These are phyloP conservation scores for Andricus quercusramuli DNA, from an alignment of 2,888 invertebrate genomes.

Conservation along the genomic window DNA sequence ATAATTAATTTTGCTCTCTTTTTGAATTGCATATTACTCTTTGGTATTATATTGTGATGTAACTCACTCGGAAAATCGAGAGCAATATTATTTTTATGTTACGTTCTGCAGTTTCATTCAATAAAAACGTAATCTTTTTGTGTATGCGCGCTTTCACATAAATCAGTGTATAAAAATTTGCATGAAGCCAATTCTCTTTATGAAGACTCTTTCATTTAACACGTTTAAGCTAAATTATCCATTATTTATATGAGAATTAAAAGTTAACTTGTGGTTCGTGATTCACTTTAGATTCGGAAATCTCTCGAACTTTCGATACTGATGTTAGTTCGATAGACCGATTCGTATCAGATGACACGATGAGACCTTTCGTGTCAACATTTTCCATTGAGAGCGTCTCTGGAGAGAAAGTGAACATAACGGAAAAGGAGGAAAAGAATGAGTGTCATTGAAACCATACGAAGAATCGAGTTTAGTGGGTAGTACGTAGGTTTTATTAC, in stretches of 20 bases:
- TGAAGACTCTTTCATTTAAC: neutral
- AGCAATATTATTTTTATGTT: constrained; percentile 9
- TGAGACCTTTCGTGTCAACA: constrained; percentile 43
- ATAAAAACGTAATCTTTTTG: neutral
- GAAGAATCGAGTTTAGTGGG: constrained; percentile 11
- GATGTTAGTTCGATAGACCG: neutral
- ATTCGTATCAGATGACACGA: constrained; percentile 4
- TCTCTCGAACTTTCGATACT: neutral
- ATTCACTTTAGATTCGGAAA: neutral
- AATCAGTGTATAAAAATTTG: neutral
- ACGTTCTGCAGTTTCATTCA: neutral
- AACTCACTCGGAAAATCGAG: constrained; percentile 7
- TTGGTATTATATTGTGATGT: constrained; percentile 11
- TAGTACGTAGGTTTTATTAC: neutral
- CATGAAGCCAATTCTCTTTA: neutral
- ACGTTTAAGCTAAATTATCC: neutral
- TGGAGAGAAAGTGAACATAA: constrained; percentile 49
- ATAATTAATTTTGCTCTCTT: neutral
- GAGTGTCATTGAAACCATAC: constrained; percentile 46
- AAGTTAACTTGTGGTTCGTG: neutral
- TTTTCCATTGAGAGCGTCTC: constrained; percentile 41
- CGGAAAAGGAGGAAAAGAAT: constrained; percentile 45
- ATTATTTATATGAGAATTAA: neutral
- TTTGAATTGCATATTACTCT: neutral
- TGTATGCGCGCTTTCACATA: neutral